phyloP scores from a whole-genome alignment of 2,797 vertebrate species.

The Enteromius viviparus region DNA sequence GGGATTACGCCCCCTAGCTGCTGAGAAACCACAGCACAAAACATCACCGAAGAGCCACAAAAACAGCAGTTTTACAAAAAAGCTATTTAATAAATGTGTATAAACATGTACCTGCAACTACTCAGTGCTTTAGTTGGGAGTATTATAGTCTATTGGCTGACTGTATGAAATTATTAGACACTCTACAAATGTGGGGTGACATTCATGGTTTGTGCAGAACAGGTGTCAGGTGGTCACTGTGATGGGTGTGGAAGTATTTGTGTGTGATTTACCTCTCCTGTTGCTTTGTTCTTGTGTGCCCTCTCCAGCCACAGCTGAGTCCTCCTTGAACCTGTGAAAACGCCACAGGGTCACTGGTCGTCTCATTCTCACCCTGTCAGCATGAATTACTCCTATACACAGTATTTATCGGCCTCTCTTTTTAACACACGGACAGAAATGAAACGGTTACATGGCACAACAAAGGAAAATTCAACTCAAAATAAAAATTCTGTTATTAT shows the following conservation, averaged over 20 bases:
- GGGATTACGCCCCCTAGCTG: conserved; percentile 70
- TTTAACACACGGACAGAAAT: background rate
- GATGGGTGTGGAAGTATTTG: background rate
- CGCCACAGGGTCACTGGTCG: conserved; percentile 58
- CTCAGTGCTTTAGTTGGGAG: background rate
- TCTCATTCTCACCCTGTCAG: conserved; percentile 48
- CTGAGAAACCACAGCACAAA: conserved; percentile 68
- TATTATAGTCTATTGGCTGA: background rate
- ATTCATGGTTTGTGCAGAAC: background rate
- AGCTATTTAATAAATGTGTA: background rate
- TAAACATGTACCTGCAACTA: background rate
- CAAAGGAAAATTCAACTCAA: background rate
- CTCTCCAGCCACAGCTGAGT: conserved; percentile 68
- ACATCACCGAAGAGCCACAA: conserved; percentile 42
- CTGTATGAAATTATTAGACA: background rate
- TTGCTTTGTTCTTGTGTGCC: conserved; percentile 67
- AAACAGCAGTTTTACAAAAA: background rate
- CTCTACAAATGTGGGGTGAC: background rate
- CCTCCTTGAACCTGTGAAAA: conserved; percentile 82
- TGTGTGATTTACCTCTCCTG: conserved; percentile 75
- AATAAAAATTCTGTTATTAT: background rate
- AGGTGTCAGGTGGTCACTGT: conserved; percentile 8
- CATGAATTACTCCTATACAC: conserved; percentile 19
- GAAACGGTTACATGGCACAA: background rate
- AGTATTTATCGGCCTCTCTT: background rate